Percentiles rank a stretch among this genome's conserved stretches.
Conservation (phyloP, 2,797 vertebrate genomes). For the Allobates femoralis region DNA sequence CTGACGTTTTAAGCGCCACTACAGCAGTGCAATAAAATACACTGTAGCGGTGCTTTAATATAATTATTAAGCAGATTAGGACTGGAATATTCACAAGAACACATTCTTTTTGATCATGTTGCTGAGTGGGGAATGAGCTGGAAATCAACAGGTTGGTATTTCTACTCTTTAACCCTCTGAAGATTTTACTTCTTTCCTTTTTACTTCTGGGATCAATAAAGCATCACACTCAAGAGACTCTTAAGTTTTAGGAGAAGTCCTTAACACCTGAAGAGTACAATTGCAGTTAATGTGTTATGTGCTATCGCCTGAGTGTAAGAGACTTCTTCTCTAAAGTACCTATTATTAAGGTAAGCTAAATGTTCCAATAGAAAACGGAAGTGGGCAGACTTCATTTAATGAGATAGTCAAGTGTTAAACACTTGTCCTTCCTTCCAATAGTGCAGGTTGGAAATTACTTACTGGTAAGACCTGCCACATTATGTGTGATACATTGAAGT, state of each 20-base stretch:
- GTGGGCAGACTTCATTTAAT: background rate
- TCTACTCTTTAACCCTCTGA: background rate
- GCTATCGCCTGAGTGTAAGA: background rate
- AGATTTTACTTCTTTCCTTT: background rate
- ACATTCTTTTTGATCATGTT: too few relatives aligned
- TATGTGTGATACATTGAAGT: background rate
- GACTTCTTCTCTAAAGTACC: background rate
- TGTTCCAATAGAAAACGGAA: background rate
- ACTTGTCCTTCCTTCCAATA: background rate
- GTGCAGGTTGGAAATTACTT: background rate
- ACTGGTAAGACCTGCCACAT: too few relatives aligned
- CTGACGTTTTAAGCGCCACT: too few relatives aligned
- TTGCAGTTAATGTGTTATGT: background rate
- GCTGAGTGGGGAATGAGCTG: fast-evolving
- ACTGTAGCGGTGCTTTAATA: too few relatives aligned
- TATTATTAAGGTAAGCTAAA: background rate
- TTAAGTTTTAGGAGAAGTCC: background rate
- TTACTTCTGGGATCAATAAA: background rate
- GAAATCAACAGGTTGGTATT: background rate
- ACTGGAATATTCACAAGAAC: too few relatives aligned
- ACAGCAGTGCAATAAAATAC: too few relatives aligned
- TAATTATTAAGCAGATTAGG: too few relatives aligned
- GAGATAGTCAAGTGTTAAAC: background rate
- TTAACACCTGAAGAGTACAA: background rate
- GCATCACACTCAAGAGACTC: background rate